Conservation (phyloP, 2,797 vertebrate genomes). For the Menidia menidia region DNA sequence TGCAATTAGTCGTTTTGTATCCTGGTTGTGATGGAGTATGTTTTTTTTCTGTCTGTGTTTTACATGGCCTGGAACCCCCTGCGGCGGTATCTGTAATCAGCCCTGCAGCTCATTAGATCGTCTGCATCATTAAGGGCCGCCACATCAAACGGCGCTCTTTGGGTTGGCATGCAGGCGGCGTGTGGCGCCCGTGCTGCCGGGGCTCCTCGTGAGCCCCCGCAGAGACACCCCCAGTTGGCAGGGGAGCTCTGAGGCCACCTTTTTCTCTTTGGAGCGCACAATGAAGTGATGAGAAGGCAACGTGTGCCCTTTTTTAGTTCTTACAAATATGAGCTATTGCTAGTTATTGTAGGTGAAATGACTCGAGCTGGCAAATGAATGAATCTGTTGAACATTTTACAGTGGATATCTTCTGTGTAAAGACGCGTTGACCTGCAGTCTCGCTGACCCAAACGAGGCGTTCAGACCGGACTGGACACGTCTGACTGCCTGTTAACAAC, state of each 20-base stretch:
- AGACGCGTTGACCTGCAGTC: no score
- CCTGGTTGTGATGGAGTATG: slow-evolving; percentile 46
- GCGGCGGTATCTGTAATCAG: slow-evolving; percentile 52
- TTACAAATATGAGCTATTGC: no score
- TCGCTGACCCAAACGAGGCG: no score
- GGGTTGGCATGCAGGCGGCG: slow-evolving; percentile 28
- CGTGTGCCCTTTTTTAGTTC: no score
- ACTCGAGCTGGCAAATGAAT: no score
- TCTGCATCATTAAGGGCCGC: slow-evolving; percentile 55
- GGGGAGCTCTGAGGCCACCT: slow-evolving; percentile 19
- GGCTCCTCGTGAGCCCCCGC: slow-evolving; percentile 23
- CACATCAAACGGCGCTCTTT: slow-evolving; percentile 62
- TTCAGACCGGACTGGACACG: no score
- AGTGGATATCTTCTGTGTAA: no score
- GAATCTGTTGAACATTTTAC: no score
- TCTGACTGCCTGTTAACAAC: no score
- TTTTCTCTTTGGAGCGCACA: background rate
- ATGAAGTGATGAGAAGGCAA: background rate
- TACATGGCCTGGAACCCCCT: slow-evolving; percentile 53
- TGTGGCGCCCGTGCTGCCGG: slow-evolving; percentile 26
- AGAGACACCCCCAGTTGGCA: slow-evolving; percentile 32
- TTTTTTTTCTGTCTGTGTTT: slow-evolving; percentile 62
- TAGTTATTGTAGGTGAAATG: no score
- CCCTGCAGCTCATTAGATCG: slow-evolving; percentile 68
- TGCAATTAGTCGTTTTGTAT: slow-evolving; percentile 58